Conservation (phyloP, 2,797 vertebrate genomes). For the Crocodylus rhombifer region DNA sequence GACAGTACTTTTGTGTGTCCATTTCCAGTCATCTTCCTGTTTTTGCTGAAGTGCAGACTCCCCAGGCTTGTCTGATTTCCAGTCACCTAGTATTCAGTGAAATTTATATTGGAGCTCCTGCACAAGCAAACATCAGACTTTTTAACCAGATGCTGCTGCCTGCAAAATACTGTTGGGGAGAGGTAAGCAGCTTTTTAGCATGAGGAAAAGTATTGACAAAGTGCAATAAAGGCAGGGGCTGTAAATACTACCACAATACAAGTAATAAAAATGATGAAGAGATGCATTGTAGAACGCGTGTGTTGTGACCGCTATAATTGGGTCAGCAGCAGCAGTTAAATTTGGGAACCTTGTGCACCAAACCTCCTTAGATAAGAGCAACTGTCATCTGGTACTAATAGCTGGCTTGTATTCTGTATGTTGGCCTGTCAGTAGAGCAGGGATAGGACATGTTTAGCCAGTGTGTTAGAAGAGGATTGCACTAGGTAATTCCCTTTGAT, state of each 20-base stretch:
- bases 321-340: not conserved
- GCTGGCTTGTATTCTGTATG: not conserved
- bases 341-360: not conserved
- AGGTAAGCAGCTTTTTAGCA: conserved; percentile 72
- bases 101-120: conserved; percentile 86
- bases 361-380: not conserved
- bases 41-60: conserved; percentile 88
- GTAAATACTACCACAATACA: not conserved
- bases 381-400: not conserved
- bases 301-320: not conserved
- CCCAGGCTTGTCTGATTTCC: conserved; percentile 86
- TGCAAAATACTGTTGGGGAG: conserved; percentile 87
- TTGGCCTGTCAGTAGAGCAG: not conserved
- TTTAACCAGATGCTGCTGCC: conserved; percentile 91
- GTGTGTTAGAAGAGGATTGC: not conserved
- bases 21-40: conserved; percentile 87
- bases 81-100: conserved; percentile 84
- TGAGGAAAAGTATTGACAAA: not conserved
- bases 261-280: not conserved
- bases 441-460: not conserved
- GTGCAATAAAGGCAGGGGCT: not conserved
- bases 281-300: not conserved
- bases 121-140: conserved; percentile 77
- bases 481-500: not conserved
- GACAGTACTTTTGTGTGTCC: conserved; percentile 54